Conservation (phyloP, 2,113 vertebrate species). For the Gopherus flavomarginatus region DNA sequence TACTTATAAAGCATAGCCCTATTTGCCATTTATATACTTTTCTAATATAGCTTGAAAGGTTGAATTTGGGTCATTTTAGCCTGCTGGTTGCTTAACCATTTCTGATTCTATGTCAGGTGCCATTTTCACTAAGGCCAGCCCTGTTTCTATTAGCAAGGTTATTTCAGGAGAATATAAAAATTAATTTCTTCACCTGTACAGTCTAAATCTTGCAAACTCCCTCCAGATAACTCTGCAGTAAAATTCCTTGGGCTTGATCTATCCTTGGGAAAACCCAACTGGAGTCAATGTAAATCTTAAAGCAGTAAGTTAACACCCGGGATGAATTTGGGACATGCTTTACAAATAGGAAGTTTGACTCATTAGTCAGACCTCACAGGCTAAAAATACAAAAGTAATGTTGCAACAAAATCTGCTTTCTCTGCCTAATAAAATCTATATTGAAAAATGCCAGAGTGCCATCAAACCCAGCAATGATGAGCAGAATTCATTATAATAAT, state of each 20-base stretch:
- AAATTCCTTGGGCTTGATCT: not conserved
- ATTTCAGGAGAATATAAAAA: not conserved
- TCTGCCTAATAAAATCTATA: not conserved
- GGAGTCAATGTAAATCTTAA: not conserved
- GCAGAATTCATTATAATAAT: constrained; percentile 27
- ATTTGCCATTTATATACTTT: no score
- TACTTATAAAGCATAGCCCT: no score
- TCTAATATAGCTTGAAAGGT: no score
- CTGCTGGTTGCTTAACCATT: no score
- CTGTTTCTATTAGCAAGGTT: not conserved
- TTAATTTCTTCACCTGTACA: not conserved
- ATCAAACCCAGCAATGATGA: not conserved
- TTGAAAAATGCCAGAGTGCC: constrained; percentile 36
- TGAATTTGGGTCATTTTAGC: no score
- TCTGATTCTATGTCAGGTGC: no score
- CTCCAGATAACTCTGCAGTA: not conserved
- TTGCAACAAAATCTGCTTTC: constrained; percentile 8
- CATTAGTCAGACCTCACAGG: not conserved
- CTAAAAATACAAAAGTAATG: not conserved
- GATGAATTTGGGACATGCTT: not conserved
- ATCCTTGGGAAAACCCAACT: not conserved
- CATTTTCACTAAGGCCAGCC: no score
- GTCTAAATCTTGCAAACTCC: not conserved
- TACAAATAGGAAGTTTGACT: not conserved
- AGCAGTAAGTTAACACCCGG: not conserved